Conservation (phyloP, 2,888 invertebrate species). For the Trachelus iudaicus region DNA sequence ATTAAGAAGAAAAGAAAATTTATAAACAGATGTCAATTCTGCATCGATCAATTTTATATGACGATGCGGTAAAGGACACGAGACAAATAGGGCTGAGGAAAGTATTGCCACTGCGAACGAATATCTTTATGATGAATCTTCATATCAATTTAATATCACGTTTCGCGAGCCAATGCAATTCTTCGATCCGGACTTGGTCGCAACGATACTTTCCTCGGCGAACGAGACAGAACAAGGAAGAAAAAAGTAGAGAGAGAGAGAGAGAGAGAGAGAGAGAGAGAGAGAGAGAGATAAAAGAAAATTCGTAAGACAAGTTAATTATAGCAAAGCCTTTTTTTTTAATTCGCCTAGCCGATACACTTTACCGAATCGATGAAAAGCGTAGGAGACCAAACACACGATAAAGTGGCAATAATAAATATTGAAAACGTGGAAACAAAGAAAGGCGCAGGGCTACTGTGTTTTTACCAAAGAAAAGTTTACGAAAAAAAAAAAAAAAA, state of each 20-base stretch:
- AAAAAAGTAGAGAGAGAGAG: neutral
- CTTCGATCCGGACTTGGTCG: too few species aligned
- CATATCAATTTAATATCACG: too few species aligned
- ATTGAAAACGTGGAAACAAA: conserved; percentile 15
- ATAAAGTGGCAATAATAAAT: conserved; percentile 16
- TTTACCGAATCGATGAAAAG: conserved; percentile 25
- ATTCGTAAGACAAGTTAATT: neutral
- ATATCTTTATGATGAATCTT: too few species aligned
- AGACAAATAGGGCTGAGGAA: too few species aligned
- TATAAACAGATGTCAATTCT: too few species aligned
- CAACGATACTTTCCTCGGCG: neutral
- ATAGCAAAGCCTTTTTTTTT: neutral
- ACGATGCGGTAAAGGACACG: too few species aligned
- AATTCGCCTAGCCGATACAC: neutral
- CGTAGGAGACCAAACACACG: conserved; percentile 19
- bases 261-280: neutral
- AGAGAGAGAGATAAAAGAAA: neutral
- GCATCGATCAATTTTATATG: too few species aligned
- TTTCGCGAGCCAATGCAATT: too few species aligned
- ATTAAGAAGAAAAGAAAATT: too few species aligned
- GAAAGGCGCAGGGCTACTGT: neutral
- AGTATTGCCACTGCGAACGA: too few species aligned
- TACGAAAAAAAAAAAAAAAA: too few species aligned
- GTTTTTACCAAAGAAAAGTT: neutral
- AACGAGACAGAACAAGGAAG: neutral